Evolutionary conservation across 2,113 vertebrate genomes (phyloP), one percentile per base, ranked within the genome.

Genomic region (Lucifuga dentata): DNA sequence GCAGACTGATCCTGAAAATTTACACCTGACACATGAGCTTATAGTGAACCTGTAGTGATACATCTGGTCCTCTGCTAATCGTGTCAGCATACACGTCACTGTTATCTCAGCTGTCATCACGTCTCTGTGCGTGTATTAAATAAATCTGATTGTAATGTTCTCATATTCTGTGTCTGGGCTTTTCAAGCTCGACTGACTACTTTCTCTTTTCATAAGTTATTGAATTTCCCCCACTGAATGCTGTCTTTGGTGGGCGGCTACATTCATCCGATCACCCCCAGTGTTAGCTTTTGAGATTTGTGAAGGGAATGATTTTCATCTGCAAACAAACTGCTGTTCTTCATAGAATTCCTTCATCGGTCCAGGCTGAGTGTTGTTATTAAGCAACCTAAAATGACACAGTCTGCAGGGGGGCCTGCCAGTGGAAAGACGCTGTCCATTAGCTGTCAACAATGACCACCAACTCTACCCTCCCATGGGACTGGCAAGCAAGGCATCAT

Each of bases 381-480:
- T 72, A 87, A 80, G 78, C 74, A 49, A 78, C 63, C 64, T 73
- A 67, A 73, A 90, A 76, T 80, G 80, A 87, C 81, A 83, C 72
- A 66, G 78, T 86, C 77, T 68, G 73, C 65, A 46, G 86, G 80
- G 84, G 79, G 70, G 62, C 51, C 55, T 59, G 72, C 73, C 43
- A 76, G 73, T 86, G 76, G 73, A 89, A 84, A 85, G 78, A 79
- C 78, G 84, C 88, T 87, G 85, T 90, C 88, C 77, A 89, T 85
- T 86, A 88, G 72, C 85, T 83, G 84, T 89, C 87, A 87, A 91
- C 85, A 88, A 86, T 86, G 86, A 86, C 85, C 82, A 81, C 61
- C 69, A 55, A 72, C 53, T 79, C 64, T 68, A 76, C 74, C 80
- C 80, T 85, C 88, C 89, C 83, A 72, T 81, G 84, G 84, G 86